These are phyloP conservation scores for Philereme vetulata DNA, from an alignment of 2,888 invertebrate species.

Conservation along the genomic window DNA sequence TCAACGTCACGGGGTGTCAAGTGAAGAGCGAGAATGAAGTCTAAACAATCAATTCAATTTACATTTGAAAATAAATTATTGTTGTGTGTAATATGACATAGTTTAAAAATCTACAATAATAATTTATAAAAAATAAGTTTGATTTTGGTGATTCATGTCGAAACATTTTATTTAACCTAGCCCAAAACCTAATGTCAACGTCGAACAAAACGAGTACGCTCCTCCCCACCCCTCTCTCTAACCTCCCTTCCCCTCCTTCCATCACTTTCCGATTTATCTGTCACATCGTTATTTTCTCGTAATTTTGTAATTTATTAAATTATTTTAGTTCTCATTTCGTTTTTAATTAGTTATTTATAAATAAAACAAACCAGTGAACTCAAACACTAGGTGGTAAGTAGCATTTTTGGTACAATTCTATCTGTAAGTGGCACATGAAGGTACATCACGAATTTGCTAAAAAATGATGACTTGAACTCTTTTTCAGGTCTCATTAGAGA, in stretches of 20 bases:
- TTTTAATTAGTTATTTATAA: slow-evolving; percentile 55
- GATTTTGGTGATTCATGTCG: too few species aligned
- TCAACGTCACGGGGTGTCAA: too few species aligned
- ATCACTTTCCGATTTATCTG: slow-evolving; percentile 64
- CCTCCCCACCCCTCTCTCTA: slow-evolving; percentile 34
- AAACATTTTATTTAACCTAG: too few species aligned
- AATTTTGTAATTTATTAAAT: slow-evolving; percentile 69
- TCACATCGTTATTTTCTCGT: slow-evolving; percentile 54
- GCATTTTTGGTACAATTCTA: slow-evolving; percentile 19
- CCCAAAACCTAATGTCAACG: too few species aligned
- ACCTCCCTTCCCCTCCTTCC: slow-evolving; percentile 40
- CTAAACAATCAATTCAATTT: too few species aligned
- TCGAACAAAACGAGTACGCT: background rate
- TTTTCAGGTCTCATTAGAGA: slow-evolving; percentile 56
- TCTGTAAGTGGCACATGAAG: slow-evolving; percentile 61
- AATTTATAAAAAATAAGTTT: too few species aligned
- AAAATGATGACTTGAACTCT: slow-evolving; percentile 35
- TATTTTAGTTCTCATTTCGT: slow-evolving; percentile 71
- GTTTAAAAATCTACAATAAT: too few species aligned
- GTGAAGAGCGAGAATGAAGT: too few species aligned
- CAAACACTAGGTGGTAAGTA: slow-evolving; percentile 62
- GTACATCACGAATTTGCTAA: slow-evolving; percentile 31
- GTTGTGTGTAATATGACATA: too few species aligned
- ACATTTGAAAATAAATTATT: too few species aligned
- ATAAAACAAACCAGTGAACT: slow-evolving; percentile 42